Evolutionary conservation across 2,797 vertebrate species (phyloP), one percentile per base, ranked within the genome.

Genomic region (Leptoclinus maculatus): DNA sequence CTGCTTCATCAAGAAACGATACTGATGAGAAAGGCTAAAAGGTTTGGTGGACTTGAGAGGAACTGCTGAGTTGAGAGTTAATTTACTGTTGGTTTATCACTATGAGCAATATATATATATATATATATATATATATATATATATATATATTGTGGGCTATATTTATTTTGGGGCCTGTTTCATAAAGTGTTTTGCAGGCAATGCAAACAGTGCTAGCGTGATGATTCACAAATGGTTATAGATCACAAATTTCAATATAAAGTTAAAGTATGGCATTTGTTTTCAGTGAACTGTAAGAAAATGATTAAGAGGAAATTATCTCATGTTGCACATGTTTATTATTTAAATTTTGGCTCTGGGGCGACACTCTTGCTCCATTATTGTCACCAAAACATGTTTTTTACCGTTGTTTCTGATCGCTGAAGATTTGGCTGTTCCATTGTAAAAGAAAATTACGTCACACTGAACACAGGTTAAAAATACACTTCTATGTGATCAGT

Each of bases 401-500:
- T 41, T 27, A 34, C 2, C 0, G 2, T 29, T 14, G 19, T 41
- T 60, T 41, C 17, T 39, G 4, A 49, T 39, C 14, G 1, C 11
- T 45, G 43, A 66, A 21, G 2, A 13, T 13, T 32, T 64, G 3
- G 5, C 23, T 63, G 5, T 11, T 51, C 25, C 27, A n/a, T 19
- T 27, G 23, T 2, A 34, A 62, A 66, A 27, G 34, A 71, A 63
- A 67, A 53, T 72, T 4, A 75, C 43, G 2, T 78, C n/a, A 70
- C 0, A 7, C 10, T 32, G 16, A 53, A 6, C 21, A 57, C n/a
- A 13, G 23, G 43, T 77, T 64, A 68, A 43, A 84, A 70, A 78
- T 60, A 70, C 16, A n/a, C 41, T 11, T 14, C 47, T 4, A 57
- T 71, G 62, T 8, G 38, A 74, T 74, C 66, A 80, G 41, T 25